phyloP scores from a whole-genome alignment of 2,888 invertebrate genomes.

The Portevinia maculata region DNA sequence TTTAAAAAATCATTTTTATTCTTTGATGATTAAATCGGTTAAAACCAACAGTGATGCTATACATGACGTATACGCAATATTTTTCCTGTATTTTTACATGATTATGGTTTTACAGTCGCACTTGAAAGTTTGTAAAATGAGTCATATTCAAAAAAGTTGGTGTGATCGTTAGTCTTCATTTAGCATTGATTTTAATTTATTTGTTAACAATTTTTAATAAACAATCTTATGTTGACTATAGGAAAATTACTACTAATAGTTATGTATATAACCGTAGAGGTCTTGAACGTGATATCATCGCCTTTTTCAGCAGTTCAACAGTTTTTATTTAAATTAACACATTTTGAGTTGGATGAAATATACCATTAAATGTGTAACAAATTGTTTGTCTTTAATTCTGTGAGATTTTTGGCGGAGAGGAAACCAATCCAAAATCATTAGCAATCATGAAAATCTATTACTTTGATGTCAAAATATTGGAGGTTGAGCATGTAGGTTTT shows the following conservation, averaged over 20 bases:
- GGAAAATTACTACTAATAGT: not conserved
- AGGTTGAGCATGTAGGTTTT: no score
- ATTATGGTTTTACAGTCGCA: not conserved
- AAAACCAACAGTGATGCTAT: not conserved
- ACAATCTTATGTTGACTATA: not conserved
- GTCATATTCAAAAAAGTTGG: not conserved
- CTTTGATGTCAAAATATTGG: no score
- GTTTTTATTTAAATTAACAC: not conserved
- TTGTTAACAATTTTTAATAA: not conserved
- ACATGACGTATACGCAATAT: constrained; percentile 5
- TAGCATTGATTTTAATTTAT: not conserved
- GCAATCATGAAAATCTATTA: no score
- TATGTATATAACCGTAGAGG: not conserved
- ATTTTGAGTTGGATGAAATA: no score
- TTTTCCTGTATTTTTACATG: not conserved
- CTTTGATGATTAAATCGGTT: not conserved
- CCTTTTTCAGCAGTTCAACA: no score
- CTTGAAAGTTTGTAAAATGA: not conserved
- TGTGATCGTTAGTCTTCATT: not conserved
- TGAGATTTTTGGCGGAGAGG: no score
- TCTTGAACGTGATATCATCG: constrained; percentile 2
- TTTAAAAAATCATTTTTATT: not conserved
- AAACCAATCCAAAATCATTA: no score
- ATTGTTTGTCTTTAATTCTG: no score
- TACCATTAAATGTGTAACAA: no score